Evolutionary conservation across 1,140 invertebrate species (phyloP), one percentile per base, ranked within the genome.

Genomic region (Babylonia areolata): DNA sequence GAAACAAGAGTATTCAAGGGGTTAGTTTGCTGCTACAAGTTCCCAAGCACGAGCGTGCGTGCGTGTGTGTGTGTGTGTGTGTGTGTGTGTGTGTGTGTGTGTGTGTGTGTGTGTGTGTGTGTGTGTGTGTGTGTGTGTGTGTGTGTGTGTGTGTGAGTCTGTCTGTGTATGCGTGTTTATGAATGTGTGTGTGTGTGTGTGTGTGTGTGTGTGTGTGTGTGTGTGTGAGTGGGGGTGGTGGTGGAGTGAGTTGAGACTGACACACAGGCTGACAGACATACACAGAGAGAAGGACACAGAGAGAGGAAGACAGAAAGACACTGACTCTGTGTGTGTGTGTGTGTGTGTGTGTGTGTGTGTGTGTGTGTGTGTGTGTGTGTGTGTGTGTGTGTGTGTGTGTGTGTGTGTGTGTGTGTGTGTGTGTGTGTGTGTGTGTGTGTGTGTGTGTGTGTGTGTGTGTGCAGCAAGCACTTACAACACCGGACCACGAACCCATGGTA

Each of bases 321-420:
- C 64, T 9, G 9, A 51, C 46, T 12, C 46, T 51, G 46, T 51
- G 46, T 51, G 46, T 51, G 46, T 51, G 46, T 51, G 46, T 51
- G 46, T 51, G 46, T 51, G 46, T 51, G 46, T 51, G 46, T 51
- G 64, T 69, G 23, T 69, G 64, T 69, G 64, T 69, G 64, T 69
- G 12, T 2, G 64, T 69, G 64, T 69, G 64, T 69, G 5, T 69
- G 58, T 69, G 58, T 69, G 58, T 69, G 58, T 69, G 6, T 69
- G 58, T 69, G 58, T 69, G 58, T 69, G 58, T 69, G 58, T 69
- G 58, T 69, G 58, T 69, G 58, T 69, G 58, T 69, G 58, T 69
- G 58, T 69, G 58, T 69, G 58, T 69, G 58, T 69, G 58, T 69
- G 58, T 69, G 58, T 69, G 58, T 69, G 58, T 69, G 58, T 69